Base-by-base conservation (phyloP, 2,113 vertebrate genomes). In the Archilochus colubris region DNA sequence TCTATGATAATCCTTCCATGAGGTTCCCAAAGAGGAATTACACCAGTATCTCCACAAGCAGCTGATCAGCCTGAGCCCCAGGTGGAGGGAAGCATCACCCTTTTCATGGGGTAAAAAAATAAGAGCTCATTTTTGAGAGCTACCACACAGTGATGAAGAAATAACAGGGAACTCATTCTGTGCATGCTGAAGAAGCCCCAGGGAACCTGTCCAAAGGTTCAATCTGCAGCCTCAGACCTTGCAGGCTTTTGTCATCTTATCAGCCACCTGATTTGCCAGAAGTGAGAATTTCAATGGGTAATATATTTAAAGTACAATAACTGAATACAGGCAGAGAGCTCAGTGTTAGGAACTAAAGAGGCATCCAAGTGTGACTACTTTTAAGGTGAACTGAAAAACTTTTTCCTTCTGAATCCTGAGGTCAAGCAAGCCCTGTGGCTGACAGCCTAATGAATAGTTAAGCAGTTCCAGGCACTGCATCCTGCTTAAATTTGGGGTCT, bases 161-260 rank as follows among this genome's bases (percentile, higher is more conserved):
- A 57, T 2, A 7, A 7, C 30, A 7, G 2, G 3, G 12, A 50
- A 44, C 25, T 31, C 14, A 13, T 27, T 50, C 55, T 25, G 22
- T 10, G 27, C 7, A 5, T 10, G 17, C 4, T 4, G 3, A 55
- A 48, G 1, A 2, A 43, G 33, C 19, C 3, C 1, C 44, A 9
- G 36, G 59, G 51, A 86, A 25, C 19, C 6, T 20, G 46, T 6
- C 31, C 70, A 57, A 27, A 66, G 14, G 15, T 25, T 62, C 64
- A 36, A 8, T 3, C 36, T 17, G 40, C 2, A 3, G 46, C 30
- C 75, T 79, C 69, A 63, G 53, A 46, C 55, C 40, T 38, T 21
- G 20, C 18, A 46, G n/a, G 28, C 17, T 22, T 76, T 44, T 53
- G 43, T 50, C 44, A 48, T 33, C 46, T 76, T 48, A 59, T 25